Evolutionary conservation across 2,113 vertebrate genomes (phyloP).

Genomic region (Paramisgurnus dabryanus): DNA sequence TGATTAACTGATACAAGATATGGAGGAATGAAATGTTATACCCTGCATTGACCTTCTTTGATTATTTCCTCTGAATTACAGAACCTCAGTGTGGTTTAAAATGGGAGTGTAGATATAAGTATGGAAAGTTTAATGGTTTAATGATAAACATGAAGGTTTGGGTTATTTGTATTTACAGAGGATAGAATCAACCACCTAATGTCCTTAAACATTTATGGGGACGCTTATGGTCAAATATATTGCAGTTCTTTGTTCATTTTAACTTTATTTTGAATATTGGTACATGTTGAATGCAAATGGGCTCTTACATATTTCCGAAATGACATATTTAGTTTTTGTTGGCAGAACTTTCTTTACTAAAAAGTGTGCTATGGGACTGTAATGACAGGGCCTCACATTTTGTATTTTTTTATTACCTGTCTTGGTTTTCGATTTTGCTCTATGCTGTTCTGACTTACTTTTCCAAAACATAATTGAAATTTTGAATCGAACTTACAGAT

Average conservation of each 20-base stretch:
- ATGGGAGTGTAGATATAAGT: not conserved
- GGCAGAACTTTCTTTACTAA: constrained; percentile 30
- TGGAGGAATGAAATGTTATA: constrained; percentile 34
- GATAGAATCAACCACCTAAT: not conserved
- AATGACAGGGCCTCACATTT: constrained; percentile 19
- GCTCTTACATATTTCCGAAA: constrained; percentile 18
- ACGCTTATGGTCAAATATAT: not conserved
- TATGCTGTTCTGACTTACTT: not conserved
- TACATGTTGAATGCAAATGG: constrained; percentile 22
- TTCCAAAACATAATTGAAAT: constrained; percentile 30
- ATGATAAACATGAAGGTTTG: not conserved
- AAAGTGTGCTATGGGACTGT: constrained; percentile 35
- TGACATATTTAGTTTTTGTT: constrained; percentile 48
- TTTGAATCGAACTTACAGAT: not conserved
- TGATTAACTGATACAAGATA: constrained; percentile 24
- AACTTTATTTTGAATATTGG: constrained; percentile 19
- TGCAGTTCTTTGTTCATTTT: constrained; percentile 38
- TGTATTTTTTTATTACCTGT: constrained; percentile 11
- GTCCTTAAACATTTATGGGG: not conserved
- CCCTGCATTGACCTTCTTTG: constrained; percentile 24
- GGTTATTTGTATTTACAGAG: constrained; percentile 9
- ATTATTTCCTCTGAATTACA: constrained; percentile 17
- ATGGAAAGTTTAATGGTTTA: not conserved
- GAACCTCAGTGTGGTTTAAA: not conserved
- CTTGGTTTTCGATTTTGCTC: not conserved